phyloP scores from a whole-genome alignment of 2,113 vertebrate species.

The Columbina picui region DNA sequence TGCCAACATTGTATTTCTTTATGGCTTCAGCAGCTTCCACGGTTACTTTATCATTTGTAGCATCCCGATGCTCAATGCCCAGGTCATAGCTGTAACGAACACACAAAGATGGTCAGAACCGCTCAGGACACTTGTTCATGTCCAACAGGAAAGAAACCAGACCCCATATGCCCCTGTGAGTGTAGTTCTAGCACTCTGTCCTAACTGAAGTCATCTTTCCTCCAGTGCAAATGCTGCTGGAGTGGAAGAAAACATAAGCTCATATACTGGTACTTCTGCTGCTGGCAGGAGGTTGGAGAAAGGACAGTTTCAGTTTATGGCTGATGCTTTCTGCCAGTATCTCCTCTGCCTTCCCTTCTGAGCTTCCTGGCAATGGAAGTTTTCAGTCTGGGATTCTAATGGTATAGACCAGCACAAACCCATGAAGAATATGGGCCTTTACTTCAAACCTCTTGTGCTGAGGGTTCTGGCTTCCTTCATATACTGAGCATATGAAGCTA shows the following conservation, averaged over 20 bases:
- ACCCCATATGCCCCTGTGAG: neutral
- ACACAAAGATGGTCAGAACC: neutral
- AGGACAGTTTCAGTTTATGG: neutral
- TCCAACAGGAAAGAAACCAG: neutral
- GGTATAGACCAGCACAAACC: neutral
- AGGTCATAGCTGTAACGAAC: constrained; percentile 87
- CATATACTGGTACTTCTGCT: neutral
- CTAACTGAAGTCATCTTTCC: neutral
- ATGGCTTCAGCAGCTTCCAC: constrained; percentile 94
- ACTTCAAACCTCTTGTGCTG: neutral
- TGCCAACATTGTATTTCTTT: constrained; percentile 87
- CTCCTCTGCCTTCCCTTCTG: neutral
- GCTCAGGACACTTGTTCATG: neutral
- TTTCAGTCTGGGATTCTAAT: neutral
- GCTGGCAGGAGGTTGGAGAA: neutral
- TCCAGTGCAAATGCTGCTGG: neutral
- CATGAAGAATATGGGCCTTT: neutral
- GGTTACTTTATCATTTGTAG: constrained; percentile 90
- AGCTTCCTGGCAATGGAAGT: neutral
- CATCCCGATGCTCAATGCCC: constrained; percentile 92
- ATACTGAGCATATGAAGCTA: neutral
- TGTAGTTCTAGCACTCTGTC: neutral
- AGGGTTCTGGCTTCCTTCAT: neutral
- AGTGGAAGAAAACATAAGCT: neutral
- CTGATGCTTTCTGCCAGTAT: neutral